Conservation (phyloP, 2,113 vertebrate species). For the Campylomormyrus numenius region DNA sequence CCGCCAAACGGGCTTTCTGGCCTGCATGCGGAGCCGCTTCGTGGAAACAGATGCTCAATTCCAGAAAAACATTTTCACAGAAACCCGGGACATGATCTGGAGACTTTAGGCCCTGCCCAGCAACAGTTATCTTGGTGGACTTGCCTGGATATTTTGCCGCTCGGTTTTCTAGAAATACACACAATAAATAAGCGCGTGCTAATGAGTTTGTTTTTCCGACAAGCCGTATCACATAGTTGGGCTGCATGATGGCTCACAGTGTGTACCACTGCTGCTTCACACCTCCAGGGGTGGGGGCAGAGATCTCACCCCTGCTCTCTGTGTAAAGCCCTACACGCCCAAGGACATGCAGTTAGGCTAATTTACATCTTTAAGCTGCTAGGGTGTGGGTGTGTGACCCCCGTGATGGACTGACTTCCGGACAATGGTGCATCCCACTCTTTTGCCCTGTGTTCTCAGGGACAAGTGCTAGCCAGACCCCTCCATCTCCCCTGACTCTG, state of each 20-base stretch:
- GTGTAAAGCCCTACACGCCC: background rate
- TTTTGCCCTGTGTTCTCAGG: background rate
- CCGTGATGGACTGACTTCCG: background rate
- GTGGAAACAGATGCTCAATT: background rate
- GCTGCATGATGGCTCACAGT: slow-evolving; percentile 15
- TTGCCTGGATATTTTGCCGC: background rate
- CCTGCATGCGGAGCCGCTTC: slow-evolving; percentile 23
- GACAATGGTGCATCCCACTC: background rate
- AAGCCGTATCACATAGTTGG: background rate
- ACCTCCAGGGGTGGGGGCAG: background rate
- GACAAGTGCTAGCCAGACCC: background rate
- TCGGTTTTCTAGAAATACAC: background rate
- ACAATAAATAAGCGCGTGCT: background rate
- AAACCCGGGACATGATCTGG: slow-evolving; percentile 21
- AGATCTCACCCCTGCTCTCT: background rate
- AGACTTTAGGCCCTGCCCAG: background rate
- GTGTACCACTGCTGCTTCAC: background rate
- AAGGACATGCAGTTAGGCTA: background rate
- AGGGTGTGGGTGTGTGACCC: background rate
- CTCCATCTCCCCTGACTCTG: background rate
- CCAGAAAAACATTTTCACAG: slow-evolving; percentile 20
- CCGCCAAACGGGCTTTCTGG: slow-evolving; percentile 24
- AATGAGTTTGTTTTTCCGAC: background rate
- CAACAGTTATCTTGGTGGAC: background rate
- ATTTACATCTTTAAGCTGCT: background rate